phyloP scores from a whole-genome alignment of 2,113 vertebrate species.

The Oreotrochilus melanogaster region DNA sequence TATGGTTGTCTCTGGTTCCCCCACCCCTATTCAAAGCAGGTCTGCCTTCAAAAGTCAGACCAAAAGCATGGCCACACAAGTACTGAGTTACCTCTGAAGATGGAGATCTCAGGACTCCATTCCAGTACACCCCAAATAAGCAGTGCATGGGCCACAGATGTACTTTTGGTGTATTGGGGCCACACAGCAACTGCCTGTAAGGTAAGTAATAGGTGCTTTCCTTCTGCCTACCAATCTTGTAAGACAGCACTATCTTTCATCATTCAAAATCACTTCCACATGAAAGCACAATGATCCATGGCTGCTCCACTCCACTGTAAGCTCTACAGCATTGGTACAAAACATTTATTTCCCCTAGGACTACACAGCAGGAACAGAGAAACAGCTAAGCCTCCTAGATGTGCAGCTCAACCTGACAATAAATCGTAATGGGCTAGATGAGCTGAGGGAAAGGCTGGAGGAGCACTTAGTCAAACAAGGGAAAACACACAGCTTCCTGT shows the following conservation, averaged over 20 bases:
- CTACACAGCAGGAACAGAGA: not conserved
- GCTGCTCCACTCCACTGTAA: not conserved
- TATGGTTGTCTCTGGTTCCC: not conserved
- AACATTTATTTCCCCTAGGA: not conserved
- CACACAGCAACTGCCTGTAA: not conserved
- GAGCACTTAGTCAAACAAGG: not conserved
- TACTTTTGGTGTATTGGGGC: rapidly evolving
- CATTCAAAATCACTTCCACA: rapidly evolving
- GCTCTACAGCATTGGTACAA: not conserved
- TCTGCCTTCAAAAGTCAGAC: not conserved
- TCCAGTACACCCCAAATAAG: not conserved
- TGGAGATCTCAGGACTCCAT: not conserved
- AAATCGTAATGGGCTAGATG: not conserved
- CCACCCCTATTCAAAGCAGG: not conserved
- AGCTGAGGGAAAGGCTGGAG: not conserved
- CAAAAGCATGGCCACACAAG: not conserved
- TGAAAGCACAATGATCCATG: rapidly evolving
- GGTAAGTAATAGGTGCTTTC: not conserved
- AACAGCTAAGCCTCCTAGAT: not conserved
- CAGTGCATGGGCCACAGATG: rapidly evolving
- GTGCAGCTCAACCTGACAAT: not conserved
- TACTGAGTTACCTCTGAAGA: rapidly evolving
- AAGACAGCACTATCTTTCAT: not conserved
- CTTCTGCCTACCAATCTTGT: not conserved
- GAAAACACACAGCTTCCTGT: not conserved